A percentile compares a stretch with the other conserved stretches of the same genome.
Conservation (phyloP, 2,888 invertebrate species). For the Neocrepidodera transversa region DNA sequence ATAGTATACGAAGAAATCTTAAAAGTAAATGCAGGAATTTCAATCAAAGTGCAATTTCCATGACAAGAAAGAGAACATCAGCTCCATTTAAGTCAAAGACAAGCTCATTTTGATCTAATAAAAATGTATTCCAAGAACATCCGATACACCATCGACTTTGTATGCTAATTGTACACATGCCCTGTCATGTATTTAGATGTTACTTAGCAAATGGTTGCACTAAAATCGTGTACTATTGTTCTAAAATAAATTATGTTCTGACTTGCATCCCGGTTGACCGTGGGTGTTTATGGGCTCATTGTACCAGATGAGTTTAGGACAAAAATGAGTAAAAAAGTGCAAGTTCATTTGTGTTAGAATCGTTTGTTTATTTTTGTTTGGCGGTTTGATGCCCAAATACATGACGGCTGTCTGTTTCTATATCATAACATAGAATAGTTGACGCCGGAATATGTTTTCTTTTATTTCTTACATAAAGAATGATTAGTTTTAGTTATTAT, state of each 20-base stretch:
- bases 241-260: conserved; percentile 60
- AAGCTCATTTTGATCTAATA: conserved; percentile 31
- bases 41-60: conserved; percentile 18
- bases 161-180: conserved; percentile 61
- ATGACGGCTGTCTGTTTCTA: conserved; percentile 25
- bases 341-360: conserved; percentile 23
- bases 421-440: too few relatives aligned
- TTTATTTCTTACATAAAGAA: too few relatives aligned
- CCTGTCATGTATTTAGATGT: conserved; percentile 60
- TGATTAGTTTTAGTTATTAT: too few relatives aligned
- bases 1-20: not conserved
- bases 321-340: conserved; percentile 25
- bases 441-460: too few relatives aligned
- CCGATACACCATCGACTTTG: conserved; percentile 46
- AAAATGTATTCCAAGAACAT: conserved; percentile 38
- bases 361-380: conserved; percentile 25
- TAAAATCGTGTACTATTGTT: conserved; percentile 61
- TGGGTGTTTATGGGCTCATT: conserved; percentile 59
- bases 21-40: conserved; percentile 1
- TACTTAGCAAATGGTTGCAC: conserved; percentile 58
- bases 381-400: conserved; percentile 27
- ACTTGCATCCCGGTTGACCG: conserved; percentile 45
- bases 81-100: conserved; percentile 30
- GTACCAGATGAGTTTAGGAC: conserved; percentile 49
- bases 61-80: conserved; percentile 14